Conservation (phyloP, 2,888 invertebrate genomes). For the Polietes domitor region DNA sequence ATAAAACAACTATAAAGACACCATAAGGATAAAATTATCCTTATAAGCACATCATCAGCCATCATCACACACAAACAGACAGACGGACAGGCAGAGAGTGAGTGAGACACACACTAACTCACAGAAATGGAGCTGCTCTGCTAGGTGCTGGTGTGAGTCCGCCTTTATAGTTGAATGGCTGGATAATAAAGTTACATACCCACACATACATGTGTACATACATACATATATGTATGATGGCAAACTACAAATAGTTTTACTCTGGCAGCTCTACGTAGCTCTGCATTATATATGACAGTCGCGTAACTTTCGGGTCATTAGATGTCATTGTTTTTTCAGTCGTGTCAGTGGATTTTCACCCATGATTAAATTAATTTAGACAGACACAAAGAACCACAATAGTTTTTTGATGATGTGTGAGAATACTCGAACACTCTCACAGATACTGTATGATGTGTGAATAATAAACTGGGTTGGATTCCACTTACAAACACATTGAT, state of each 20-base stretch:
- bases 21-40: conserved; percentile 27
- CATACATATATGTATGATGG: not conserved
- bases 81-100: not conserved
- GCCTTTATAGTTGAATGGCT: not conserved
- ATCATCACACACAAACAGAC: no score
- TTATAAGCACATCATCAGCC: conserved; percentile 20
- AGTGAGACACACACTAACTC: no score
- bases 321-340: conserved; percentile 51
- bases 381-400: conserved; percentile 22
- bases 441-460: not conserved
- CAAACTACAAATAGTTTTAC: conserved; percentile 18
- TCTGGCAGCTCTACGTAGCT: not conserved
- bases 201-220: not conserved
- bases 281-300: conserved; percentile 45
- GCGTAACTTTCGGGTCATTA: conserved; percentile 59
- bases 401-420: not conserved
- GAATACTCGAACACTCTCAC: not conserved
- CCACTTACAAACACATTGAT: no score
- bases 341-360: conserved; percentile 30
- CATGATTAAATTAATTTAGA: conserved; percentile 34
- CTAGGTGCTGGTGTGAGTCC: not conserved
- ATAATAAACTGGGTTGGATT: no score
- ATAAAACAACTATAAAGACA: conserved; percentile 10
- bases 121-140: not conserved
- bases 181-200: conserved; percentile 15